Conservation (phyloP, 2,113 vertebrate species). For the Rutilus rutilus region DNA sequence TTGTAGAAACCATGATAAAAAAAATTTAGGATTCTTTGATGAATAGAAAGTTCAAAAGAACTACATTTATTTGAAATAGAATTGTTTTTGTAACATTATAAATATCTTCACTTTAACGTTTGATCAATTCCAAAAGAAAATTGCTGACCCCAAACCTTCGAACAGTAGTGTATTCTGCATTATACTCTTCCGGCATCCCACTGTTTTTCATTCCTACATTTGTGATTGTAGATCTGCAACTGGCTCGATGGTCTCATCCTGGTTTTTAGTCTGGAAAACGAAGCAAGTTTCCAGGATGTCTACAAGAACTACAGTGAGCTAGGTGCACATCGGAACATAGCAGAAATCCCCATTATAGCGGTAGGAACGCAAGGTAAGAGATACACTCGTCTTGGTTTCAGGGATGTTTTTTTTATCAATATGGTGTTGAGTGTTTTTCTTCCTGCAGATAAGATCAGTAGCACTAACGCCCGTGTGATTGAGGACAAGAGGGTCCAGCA, state of each 20-base stretch:
- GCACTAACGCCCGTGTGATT: constrained; percentile 86
- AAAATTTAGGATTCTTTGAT: neutral
- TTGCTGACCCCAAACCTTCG: neutral
- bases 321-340: constrained; percentile 73
- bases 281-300: constrained; percentile 91
- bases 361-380: constrained; percentile 93
- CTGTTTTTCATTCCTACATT: constrained; percentile 37
- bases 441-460: constrained; percentile 88
- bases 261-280: constrained; percentile 96
- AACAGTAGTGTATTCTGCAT: neutral
- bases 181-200: no score
- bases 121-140: neutral
- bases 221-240: constrained; percentile 82
- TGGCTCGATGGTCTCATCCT: constrained; percentile 94
- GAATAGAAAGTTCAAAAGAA: neutral
- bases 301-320: constrained; percentile 83
- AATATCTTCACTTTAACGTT: neutral
- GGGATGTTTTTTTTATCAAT: neutral
- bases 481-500: constrained; percentile 87
- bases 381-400: neutral
- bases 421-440: neutral
- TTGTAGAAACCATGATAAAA: neutral
- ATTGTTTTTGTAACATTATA: neutral
- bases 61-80: neutral
- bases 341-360: constrained; percentile 85